Conservation (phyloP, 2,888 invertebrate species). For the Lasioglossum leucozonium region DNA sequence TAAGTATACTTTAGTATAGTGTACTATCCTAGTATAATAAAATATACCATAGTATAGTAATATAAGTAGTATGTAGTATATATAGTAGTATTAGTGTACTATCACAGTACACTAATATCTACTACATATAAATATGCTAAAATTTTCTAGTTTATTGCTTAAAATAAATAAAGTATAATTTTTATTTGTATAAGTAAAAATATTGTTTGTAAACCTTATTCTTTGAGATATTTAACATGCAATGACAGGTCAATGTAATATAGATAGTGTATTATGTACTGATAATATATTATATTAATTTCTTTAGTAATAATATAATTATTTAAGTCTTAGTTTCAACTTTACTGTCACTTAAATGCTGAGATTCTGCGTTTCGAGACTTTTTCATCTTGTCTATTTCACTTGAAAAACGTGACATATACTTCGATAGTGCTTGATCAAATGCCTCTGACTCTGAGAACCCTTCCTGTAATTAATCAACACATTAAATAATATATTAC, state of each 20-base stretch:
- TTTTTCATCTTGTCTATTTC: background rate
- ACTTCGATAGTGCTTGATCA: constrained; percentile 56
- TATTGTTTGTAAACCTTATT: background rate
- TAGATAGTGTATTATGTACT: background rate
- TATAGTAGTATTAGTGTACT: too few relatives aligned
- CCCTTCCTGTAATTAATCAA: constrained; percentile 61
- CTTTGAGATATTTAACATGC: background rate
- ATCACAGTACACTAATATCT: too few relatives aligned
- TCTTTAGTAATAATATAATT: constrained; percentile 7
- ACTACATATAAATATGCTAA: background rate
- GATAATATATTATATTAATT: constrained; percentile 9
- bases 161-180: background rate
- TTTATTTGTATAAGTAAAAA: background rate
- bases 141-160: background rate
- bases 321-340: background rate
- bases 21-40: too few relatives aligned
- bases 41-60: too few relatives aligned
- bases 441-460: constrained; percentile 66
- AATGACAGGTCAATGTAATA: background rate
- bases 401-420: background rate
- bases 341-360: background rate
- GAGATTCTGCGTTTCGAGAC: background rate
- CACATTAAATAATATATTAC: background rate
- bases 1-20: background rate
- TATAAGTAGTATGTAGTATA: too few relatives aligned